Conservation (phyloP, 2,797 vertebrate species). For the Chanos chanos region DNA sequence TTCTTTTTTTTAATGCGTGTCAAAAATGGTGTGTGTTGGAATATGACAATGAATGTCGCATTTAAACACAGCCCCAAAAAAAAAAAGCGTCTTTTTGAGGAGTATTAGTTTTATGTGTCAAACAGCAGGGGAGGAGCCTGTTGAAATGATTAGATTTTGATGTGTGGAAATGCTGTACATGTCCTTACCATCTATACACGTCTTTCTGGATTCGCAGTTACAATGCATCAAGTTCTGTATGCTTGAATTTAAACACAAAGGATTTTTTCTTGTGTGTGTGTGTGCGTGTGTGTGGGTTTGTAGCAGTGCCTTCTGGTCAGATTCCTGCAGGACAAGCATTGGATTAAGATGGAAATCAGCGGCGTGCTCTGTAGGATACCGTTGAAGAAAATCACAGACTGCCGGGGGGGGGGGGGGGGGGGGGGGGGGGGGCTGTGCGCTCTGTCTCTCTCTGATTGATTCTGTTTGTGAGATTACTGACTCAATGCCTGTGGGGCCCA, state of each 20-base stretch:
- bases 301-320: slow-evolving; percentile 2
- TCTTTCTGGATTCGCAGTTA: slow-evolving; percentile 2
- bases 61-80: slow-evolving; percentile 30
- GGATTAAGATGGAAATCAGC: slow-evolving; percentile 22
- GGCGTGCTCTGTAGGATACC: slow-evolving; percentile 24
- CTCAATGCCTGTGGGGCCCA: slow-evolving; percentile 22
- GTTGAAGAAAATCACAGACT: slow-evolving; percentile 15
- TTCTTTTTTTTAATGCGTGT: slow-evolving; percentile 31
- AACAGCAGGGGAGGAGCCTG: not conserved
- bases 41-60: slow-evolving; percentile 36
- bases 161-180: slow-evolving; percentile 9
- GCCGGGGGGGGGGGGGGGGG: slow-evolving; percentile 25
- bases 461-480: slow-evolving; percentile 34
- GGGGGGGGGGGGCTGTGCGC: slow-evolving; percentile 27
- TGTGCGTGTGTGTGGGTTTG: slow-evolving; percentile 19
- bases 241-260: slow-evolving; percentile 10
- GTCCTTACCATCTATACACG: too few relatives aligned
- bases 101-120: slow-evolving; percentile 24
- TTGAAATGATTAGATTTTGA: slow-evolving; percentile 14
- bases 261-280: too few relatives aligned
- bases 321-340: not conserved
- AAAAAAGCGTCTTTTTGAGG: slow-evolving; percentile 19
- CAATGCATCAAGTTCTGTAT: slow-evolving; percentile 2
- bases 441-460: slow-evolving; percentile 31
- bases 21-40: slow-evolving; percentile 38